Conservation (phyloP, 2,888 invertebrate species). For the Deladenus siricidicola region DNA sequence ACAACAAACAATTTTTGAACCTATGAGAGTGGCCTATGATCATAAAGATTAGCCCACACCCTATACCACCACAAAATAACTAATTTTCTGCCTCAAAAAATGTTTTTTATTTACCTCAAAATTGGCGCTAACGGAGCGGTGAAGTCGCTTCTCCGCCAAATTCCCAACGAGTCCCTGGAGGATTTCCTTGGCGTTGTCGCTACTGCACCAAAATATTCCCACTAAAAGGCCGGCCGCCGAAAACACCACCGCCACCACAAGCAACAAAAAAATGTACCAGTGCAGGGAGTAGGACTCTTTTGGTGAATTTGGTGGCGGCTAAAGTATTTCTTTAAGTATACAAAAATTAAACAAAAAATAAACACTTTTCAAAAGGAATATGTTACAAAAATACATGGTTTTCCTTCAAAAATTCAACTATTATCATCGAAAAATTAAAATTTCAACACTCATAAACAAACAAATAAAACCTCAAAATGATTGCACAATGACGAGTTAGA, state of each 20-base stretch:
- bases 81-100: no score
- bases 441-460: no score
- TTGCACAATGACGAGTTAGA: conserved; percentile 27
- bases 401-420: no score
- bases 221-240: conserved; percentile 24
- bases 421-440: no score
- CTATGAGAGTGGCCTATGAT: no score
- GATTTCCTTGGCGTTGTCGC: neutral
- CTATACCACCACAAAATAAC: no score
- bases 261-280: conserved; percentile 21
- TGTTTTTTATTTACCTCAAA: no score
- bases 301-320: neutral
- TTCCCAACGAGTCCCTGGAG: neutral
- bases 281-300: neutral
- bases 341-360: no score
- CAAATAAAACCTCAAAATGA: conserved; percentile 18
- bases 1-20: no score
- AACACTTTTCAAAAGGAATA: neutral
- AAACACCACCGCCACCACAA: conserved; percentile 25
- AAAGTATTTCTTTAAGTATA: neutral
- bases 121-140: no score
- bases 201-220: conserved; percentile 26
- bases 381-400: neutral
- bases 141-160: no score
- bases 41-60: no score